Evolutionary conservation across 92 coral and sea anemone genomes (phyloP).

Genomic region (Zoanthus sociatus): DNA sequence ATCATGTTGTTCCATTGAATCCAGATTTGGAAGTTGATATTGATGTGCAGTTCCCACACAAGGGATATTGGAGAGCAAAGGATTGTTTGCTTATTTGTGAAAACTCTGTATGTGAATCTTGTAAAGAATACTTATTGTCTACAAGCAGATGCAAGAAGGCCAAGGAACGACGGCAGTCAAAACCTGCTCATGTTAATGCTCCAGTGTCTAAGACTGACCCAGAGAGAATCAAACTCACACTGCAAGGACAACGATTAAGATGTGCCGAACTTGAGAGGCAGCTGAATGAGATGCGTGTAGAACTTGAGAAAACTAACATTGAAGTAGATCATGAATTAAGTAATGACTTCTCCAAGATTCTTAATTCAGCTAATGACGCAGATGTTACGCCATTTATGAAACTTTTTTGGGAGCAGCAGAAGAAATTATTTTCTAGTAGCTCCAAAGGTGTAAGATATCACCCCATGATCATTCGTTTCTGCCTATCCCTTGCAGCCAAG

Average conservation of each 20-base stretch:
- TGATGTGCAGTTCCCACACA: constrained; percentile 9
- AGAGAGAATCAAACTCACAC: constrained; percentile 44
- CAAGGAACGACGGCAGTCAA: constrained; percentile 14
- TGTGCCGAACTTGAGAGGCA: constrained; percentile 43
- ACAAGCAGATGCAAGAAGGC: background rate
- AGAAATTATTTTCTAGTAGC: no score
- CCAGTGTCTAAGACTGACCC: constrained; percentile 53
- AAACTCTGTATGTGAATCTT: background rate
- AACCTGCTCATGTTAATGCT: constrained; percentile 40
- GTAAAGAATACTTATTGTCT: background rate
- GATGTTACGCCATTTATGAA: no score
- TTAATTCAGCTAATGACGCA: no score
- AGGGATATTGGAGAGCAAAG: constrained; percentile 11
- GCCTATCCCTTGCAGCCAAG: no score
- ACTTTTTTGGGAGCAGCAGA: no score
- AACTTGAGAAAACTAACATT: constrained; percentile 32
- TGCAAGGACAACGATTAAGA: constrained; percentile 33
- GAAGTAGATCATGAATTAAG: background rate
- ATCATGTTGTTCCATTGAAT: constrained; percentile 35
- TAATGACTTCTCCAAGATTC: no score
- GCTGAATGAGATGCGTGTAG: constrained; percentile 37
- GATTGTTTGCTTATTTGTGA: background rate
- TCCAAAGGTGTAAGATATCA: no score
- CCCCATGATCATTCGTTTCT: no score
- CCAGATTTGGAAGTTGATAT: background rate